A percentile compares a stretch with the other conserved stretches of the same genome.
Evolutionary conservation across 2,113 vertebrate species (phyloP).

Genomic region (Lasiurus borealis): DNA sequence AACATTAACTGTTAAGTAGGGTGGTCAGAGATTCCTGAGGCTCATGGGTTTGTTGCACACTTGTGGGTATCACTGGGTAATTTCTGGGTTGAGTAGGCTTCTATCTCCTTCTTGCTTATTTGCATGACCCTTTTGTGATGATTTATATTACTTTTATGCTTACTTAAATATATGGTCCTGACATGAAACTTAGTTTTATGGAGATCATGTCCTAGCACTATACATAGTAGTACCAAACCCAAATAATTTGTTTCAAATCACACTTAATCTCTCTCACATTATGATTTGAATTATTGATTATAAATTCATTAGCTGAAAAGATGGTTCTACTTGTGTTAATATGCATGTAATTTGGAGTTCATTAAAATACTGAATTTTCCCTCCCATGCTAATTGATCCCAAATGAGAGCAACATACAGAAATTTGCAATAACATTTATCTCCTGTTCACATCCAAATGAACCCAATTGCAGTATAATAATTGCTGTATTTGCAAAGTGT

Average conservation of each 20-base stretch:
- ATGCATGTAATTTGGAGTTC: conserved; percentile 85
- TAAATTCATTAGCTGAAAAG: conserved; percentile 85
- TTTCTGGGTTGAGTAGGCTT: conserved; percentile 33
- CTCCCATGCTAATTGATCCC: conserved; percentile 83
- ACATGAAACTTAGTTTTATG: conserved; percentile 59
- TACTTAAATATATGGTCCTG: conserved; percentile 41
- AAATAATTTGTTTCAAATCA: conserved; percentile 69
- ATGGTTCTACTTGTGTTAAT: conserved; percentile 84
- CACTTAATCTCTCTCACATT: conserved; percentile 81
- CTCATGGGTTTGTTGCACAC: not conserved
- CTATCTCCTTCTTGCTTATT: conserved; percentile 19
- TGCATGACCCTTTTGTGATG: conserved; percentile 43
- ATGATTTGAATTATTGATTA: conserved; percentile 87
- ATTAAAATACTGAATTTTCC: conserved; percentile 83
- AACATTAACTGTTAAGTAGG: not conserved
- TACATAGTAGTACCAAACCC: conserved; percentile 57
- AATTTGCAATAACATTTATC: conserved; percentile 27
- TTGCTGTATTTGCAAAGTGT: conserved; percentile 79
- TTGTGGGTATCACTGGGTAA: not conserved
- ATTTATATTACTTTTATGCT: conserved; percentile 37
- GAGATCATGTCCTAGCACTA: conserved; percentile 1
- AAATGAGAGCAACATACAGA: conserved; percentile 77
- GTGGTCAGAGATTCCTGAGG: not conserved
- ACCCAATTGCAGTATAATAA: conserved; percentile 60
- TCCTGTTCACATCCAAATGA: conserved; percentile 37